These are phyloP conservation scores for Orius laevigatus DNA, from an alignment of 1,140 invertebrate genomes.

Conservation along the genomic window DNA sequence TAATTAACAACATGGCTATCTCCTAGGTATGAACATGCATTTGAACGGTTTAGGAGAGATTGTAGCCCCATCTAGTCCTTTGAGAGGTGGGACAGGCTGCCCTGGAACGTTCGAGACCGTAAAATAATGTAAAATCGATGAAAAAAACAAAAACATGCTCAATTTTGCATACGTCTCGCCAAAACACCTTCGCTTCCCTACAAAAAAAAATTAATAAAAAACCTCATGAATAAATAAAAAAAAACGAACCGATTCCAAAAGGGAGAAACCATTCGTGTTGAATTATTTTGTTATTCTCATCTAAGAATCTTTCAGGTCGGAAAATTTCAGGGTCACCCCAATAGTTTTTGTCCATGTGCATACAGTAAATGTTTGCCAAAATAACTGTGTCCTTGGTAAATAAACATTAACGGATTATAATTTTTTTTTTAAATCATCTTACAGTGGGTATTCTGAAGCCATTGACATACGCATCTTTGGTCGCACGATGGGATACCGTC, in stretches of 20 bases:
- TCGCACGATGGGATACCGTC: slow-evolving; percentile 41
- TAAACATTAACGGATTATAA: no score
- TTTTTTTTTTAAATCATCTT: slow-evolving; percentile 11
- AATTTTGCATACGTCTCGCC: slow-evolving; percentile 41
- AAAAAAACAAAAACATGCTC: slow-evolving; percentile 36
- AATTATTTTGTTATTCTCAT: slow-evolving; percentile 36
- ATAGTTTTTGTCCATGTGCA: slow-evolving; percentile 44
- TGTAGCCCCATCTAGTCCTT: slow-evolving; percentile 33
- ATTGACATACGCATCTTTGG: slow-evolving; percentile 33
- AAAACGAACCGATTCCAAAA: slow-evolving; percentile 47
- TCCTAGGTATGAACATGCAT: slow-evolving; percentile 22
- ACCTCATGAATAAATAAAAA: neutral
- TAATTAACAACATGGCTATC: no score
- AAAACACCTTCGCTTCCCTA: slow-evolving; percentile 42
- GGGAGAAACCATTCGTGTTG: slow-evolving; percentile 42
- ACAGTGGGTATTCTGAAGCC: slow-evolving; percentile 49
- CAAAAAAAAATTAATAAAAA: slow-evolving; percentile 19
- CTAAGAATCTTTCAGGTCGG: slow-evolving; percentile 52
- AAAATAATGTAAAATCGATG: slow-evolving; percentile 35
- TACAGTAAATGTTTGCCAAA: slow-evolving; percentile 45
- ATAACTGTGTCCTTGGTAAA: slow-evolving; percentile 42
- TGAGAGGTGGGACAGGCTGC: slow-evolving; percentile 24
- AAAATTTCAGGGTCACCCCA: slow-evolving; percentile 56
- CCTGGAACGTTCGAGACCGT: slow-evolving; percentile 26
- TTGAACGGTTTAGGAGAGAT: slow-evolving; percentile 32